Evolutionary conservation across 2,888 invertebrate genomes (phyloP).

Genomic region (Glomeris marginata): DNA sequence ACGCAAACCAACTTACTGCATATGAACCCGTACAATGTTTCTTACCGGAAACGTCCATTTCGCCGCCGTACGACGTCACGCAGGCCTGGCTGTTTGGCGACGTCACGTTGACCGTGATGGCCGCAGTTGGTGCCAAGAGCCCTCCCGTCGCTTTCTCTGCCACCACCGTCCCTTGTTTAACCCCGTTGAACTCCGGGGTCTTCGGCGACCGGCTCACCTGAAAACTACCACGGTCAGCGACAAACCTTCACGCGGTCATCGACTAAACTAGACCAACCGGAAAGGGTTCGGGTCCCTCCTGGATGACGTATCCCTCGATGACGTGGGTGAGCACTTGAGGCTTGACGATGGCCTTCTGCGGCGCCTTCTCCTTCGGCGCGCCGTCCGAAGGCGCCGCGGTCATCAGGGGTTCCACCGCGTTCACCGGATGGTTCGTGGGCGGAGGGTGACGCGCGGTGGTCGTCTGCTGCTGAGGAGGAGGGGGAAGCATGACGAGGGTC

Average conservation of each 20-base stretch:
- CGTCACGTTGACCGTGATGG: too few species aligned
- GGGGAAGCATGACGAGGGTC: background rate
- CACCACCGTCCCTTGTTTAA: conserved; percentile 20
- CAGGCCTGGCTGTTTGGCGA: too few species aligned
- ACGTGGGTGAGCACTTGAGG: conserved; percentile 91
- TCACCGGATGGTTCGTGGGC: conserved; percentile 18
- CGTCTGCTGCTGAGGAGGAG: background rate
- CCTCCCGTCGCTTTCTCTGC: conserved; percentile 25
- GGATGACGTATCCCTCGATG: conserved; percentile 91
- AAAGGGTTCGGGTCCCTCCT: conserved; percentile 51
- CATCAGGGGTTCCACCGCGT: conserved; percentile 21
- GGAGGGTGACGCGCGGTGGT: conserved; percentile 9
- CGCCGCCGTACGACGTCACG: too few species aligned
- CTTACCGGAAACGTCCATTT: too few species aligned
- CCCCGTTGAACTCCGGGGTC: conserved; percentile 34
- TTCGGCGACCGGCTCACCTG: conserved; percentile 46
- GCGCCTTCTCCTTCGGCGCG: conserved; percentile 17
- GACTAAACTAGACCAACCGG: conserved; percentile 27
- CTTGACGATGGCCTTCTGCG: conserved; percentile 80
- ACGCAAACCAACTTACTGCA: too few species aligned
- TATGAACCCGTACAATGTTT: too few species aligned
- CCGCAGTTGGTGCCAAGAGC: too few species aligned
- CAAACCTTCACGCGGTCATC: too few species aligned
- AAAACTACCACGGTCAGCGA: background rate
- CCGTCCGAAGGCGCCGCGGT: conserved; percentile 15